These are phyloP conservation scores for Dipodomys ordii DNA, from an alignment of 2,113 vertebrate genomes.

Conservation along the genomic window DNA sequence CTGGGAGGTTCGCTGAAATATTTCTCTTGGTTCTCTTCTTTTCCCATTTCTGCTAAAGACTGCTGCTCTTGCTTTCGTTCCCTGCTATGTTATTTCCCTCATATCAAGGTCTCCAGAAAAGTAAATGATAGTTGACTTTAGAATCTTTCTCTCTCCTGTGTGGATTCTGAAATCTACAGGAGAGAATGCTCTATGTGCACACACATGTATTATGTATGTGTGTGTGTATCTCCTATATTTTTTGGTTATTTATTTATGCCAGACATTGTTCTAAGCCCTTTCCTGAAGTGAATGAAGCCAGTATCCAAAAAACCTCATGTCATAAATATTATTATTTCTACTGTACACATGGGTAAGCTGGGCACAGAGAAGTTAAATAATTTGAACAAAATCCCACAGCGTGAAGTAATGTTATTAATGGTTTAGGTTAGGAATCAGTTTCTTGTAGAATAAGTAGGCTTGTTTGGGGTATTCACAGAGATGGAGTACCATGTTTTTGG, in stretches of 20 bases:
- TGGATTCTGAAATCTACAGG: neutral
- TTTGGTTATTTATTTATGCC: neutral
- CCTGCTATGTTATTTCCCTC: neutral
- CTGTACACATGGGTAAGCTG: neutral
- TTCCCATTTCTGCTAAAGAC: neutral
- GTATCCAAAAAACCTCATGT: neutral
- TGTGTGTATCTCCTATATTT: neutral
- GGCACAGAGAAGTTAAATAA: neutral
- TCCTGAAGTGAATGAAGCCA: neutral
- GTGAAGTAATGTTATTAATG: neutral
- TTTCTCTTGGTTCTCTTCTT: neutral
- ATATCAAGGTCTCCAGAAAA: neutral
- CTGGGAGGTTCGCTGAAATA: neutral
- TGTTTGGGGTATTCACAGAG: neutral
- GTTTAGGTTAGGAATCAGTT: neutral
- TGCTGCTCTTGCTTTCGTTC: neutral
- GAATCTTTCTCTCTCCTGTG: neutral
- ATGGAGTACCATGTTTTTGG: neutral
- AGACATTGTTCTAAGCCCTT: neutral
- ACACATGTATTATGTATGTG: neutral
- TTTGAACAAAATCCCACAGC: neutral
- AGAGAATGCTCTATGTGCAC: neutral
- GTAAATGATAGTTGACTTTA: neutral
- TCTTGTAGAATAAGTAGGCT: neutral
- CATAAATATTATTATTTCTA: neutral